Base-by-base conservation (phyloP, 2,113 vertebrate genomes). In the Fregata magnificens region DNA sequence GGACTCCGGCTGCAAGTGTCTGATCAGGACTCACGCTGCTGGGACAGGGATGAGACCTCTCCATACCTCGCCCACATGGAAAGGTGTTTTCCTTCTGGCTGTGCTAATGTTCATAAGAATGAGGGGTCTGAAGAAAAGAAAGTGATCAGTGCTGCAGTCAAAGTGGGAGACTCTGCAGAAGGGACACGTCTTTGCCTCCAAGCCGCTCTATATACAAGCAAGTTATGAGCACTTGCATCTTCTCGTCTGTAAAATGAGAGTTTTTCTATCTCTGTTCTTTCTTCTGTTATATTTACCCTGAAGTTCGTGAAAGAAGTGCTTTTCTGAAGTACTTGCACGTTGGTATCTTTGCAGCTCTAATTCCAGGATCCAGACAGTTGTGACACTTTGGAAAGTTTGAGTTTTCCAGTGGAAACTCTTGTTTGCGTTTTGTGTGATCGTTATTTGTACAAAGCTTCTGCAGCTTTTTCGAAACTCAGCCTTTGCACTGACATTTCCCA, bases 371-470 rank as follows among this genome's bases (percentile, higher is more conserved):
- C 65, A 6, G 7, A n/a, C 42, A 22, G 62, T 13, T 59, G 53
- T 28, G 45, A 34, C 45, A 20, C 8, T 17, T 13, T 0, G 4
- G 25, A 38, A 69, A 47, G 25, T 34, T 16, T 32, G 36, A 24
- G n/a, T 36, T 77, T 70, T 62, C 62, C 63, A 42, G 5, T n/a
- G 26, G 55, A 40, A 59, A 16, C 20, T 26, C 66, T 71, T 29
- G 20, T 56, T 42, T 47, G 58, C 1, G 0, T 25, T 56, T 36
- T 50, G 50, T 7, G 25, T 7, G 25, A n/a, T 40, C 14, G 0
- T n/a, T 53, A 31, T 21, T n/a, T 62, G 47, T 15, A 53, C 34
- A 29, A 79, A 81, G 42, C 13, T 56, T 13, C 42, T 31, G 52
- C 7, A 16, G 15, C 45, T 71, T 29, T 36, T 28, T 11, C 32